Evolutionary conservation across 2,113 vertebrate genomes (phyloP).

Genomic region (Menidia beryllina): DNA sequence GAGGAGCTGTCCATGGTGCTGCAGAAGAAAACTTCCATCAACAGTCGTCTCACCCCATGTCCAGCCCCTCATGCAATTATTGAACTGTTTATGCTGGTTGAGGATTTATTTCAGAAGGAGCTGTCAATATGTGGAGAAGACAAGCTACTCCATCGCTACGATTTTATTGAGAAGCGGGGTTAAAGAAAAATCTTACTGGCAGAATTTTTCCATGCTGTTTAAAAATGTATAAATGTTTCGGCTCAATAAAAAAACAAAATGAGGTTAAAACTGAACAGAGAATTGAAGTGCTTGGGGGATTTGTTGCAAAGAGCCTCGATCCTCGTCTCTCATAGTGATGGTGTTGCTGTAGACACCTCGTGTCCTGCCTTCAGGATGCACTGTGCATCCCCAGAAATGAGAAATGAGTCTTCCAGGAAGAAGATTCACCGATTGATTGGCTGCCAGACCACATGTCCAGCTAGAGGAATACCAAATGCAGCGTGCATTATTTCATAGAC

Average conservation of each 20-base stretch:
- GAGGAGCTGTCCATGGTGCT: conserved; percentile 32
- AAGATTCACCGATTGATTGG: neutral
- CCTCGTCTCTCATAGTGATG: neutral
- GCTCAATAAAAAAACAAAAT: conserved; percentile 1
- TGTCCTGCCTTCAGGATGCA: conserved; percentile 11
- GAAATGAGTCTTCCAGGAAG: neutral
- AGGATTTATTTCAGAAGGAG: conserved; percentile 14
- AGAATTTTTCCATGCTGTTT: neutral
- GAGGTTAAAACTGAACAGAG: neutral
- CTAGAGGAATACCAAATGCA: neutral
- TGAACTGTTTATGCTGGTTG: neutral
- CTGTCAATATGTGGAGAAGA: neutral
- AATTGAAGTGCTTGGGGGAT: neutral
- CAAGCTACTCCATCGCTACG: neutral
- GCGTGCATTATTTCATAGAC: neutral
- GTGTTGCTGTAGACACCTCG: neutral
- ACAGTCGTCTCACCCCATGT: neutral
- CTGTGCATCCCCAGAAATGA: neutral
- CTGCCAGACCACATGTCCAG: neutral
- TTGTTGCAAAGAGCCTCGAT: neutral
- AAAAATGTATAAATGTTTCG: conserved; percentile 11
- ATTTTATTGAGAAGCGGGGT: neutral
- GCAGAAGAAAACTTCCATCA: conserved; percentile 2
- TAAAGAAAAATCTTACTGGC: neutral
- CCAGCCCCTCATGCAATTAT: neutral